These are phyloP conservation scores for Sporophila hypoxantha DNA, from an alignment of 2,113 vertebrate species.

Conservation along the genomic window DNA sequence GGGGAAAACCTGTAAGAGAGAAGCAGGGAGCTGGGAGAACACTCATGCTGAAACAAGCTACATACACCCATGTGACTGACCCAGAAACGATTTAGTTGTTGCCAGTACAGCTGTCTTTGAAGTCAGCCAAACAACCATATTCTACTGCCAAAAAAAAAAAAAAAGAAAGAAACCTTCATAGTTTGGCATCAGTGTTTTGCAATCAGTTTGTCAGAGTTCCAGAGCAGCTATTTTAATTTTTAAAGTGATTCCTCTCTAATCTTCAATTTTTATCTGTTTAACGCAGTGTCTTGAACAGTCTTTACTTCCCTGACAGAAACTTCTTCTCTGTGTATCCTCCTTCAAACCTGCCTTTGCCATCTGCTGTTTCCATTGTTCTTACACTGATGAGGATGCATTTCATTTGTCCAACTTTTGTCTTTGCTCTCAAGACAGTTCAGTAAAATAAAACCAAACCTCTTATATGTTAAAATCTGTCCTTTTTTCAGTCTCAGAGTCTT, in stretches of 20 bases:
- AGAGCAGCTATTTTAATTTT: constrained; percentile 24
- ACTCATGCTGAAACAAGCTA: neutral
- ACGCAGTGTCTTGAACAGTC: neutral
- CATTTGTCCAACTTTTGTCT: neutral
- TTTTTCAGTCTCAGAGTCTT: neutral
- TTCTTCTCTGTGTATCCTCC: neutral
- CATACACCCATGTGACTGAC: constrained; percentile 16
- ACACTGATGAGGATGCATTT: neutral
- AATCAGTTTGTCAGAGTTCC: constrained; percentile 32
- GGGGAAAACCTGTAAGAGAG: neutral
- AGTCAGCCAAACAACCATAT: constrained; percentile 42
- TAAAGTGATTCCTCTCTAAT: neutral
- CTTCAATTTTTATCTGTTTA: neutral
- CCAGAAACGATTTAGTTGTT: constrained; percentile 36
- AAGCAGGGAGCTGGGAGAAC: neutral
- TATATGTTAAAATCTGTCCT: neutral
- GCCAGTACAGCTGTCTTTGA: constrained; percentile 62
- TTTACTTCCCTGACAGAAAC: neutral
- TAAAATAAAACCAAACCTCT: neutral
- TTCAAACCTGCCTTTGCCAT: neutral
- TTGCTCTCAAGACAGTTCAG: neutral
- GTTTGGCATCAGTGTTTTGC: constrained; percentile 21
- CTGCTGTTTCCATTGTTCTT: neutral
- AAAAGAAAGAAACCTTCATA: neutral
- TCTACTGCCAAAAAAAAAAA: constrained; percentile 28